These are phyloP conservation scores for Lordiphosa clarofinis DNA, from an alignment of 1,140 invertebrate species.

Conservation along the genomic window DNA sequence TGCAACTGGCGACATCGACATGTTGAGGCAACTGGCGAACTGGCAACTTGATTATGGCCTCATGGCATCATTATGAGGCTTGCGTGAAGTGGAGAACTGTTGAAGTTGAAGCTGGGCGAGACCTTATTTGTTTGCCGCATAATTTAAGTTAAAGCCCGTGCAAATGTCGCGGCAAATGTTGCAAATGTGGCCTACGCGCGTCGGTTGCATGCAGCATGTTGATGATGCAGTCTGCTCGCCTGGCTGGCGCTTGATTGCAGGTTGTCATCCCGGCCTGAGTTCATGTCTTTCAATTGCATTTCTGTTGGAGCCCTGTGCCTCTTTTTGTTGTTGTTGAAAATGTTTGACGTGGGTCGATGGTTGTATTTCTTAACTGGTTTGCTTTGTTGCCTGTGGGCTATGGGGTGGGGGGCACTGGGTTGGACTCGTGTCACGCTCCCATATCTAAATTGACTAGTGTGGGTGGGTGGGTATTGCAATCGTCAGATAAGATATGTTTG, in stretches of 20 bases:
- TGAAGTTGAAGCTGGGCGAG: slow-evolving; percentile 3
- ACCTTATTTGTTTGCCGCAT: slow-evolving; percentile 52
- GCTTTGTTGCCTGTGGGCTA: too few species aligned
- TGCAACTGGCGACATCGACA: slow-evolving; percentile 39
- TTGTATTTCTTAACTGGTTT: slow-evolving; percentile 20
- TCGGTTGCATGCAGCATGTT: slow-evolving; percentile 31
- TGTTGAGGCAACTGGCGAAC: slow-evolving; percentile 18
- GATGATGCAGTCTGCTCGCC: slow-evolving; percentile 8
- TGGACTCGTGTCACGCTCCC: slow-evolving; percentile 7
- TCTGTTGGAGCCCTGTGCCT: slow-evolving; percentile 29
- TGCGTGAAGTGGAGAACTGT: background rate
- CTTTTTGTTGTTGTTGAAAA: background rate
- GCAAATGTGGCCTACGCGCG: slow-evolving; percentile 31
- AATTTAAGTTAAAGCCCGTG: slow-evolving; percentile 45
- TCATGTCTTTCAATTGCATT: slow-evolving; percentile 31
- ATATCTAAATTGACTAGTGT: slow-evolving; percentile 12
- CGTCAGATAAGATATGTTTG: slow-evolving; percentile 31
- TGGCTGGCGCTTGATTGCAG: slow-evolving; percentile 46
- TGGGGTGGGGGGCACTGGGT: too few species aligned
- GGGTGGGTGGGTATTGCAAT: slow-evolving; percentile 16
- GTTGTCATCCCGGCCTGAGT: slow-evolving; percentile 37
- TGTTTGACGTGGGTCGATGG: slow-evolving; percentile 38
- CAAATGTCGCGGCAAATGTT: slow-evolving; percentile 47
- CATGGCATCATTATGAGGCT: slow-evolving; percentile 43
- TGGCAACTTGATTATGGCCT: slow-evolving; percentile 45